phyloP scores from a whole-genome alignment of 2,113 vertebrate genomes.

The Trachemys scripta region DNA sequence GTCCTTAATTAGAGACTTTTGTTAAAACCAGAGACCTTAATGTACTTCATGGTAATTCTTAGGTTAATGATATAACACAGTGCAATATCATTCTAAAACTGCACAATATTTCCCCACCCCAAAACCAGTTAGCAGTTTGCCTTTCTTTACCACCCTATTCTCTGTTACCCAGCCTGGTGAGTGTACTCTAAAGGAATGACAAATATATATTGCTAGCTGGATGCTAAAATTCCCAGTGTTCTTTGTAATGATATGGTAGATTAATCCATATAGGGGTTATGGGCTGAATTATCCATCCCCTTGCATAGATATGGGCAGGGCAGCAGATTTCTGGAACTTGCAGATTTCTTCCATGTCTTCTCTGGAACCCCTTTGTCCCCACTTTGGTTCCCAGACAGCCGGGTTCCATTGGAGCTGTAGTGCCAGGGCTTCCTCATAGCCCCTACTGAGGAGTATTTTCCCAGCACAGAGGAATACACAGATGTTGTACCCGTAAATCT shows the following conservation, averaged over 20 bases:
- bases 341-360: neutral
- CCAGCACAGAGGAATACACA: fast-evolving
- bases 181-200: neutral
- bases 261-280: neutral
- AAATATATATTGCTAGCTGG: neutral
- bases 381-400: neutral
- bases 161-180: neutral
- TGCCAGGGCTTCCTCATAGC: fast-evolving
- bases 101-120: neutral
- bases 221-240: neutral
- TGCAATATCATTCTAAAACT: neutral
- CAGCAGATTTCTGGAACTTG: neutral
- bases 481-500: neutral
- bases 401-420: neutral
- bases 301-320: neutral
- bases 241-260: neutral
- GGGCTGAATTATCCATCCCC: neutral
- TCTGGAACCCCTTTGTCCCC: neutral
- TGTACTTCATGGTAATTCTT: neutral
- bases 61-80: neutral
- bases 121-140: neutral
- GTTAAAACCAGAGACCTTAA: neutral
- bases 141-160: neutral
- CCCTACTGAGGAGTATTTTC: neutral
- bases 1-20: slow-evolving; percentile 42